Evolutionary conservation across 2,797 vertebrate species (phyloP).

Genomic region (Tauraco hartlaubi): DNA sequence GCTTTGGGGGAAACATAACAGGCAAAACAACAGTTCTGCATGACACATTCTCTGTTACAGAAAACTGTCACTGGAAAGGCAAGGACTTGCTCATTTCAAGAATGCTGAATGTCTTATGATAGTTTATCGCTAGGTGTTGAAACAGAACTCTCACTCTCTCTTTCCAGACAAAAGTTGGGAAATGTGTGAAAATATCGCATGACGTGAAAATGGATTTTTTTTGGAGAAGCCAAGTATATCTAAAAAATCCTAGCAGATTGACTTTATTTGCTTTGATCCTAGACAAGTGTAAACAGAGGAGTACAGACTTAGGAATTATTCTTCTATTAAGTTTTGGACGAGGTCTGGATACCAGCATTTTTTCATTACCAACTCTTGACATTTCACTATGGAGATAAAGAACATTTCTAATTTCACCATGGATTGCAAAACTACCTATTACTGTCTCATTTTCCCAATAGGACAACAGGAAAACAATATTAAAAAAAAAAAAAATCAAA

Average conservation of each 20-base stretch:
- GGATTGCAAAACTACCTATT: neutral
- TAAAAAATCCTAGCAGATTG: neutral
- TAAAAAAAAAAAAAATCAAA: neutral
- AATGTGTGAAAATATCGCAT: neutral
- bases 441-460: neutral
- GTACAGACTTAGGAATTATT: neutral
- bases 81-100: neutral
- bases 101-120: neutral
- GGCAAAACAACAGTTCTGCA: neutral
- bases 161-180: slow-evolving; percentile 9
- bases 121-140: neutral
- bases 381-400: neutral
- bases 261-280: neutral
- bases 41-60: neutral
- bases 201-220: neutral
- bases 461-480: neutral
- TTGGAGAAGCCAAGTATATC: neutral
- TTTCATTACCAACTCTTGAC: neutral
- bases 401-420: neutral
- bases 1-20: neutral
- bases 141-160: slow-evolving; percentile 4
- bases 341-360: neutral
- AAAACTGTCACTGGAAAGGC: neutral
- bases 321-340: neutral
- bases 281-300: neutral